Conservation (phyloP, 2,797 vertebrate genomes). For the Tapera naevia region DNA sequence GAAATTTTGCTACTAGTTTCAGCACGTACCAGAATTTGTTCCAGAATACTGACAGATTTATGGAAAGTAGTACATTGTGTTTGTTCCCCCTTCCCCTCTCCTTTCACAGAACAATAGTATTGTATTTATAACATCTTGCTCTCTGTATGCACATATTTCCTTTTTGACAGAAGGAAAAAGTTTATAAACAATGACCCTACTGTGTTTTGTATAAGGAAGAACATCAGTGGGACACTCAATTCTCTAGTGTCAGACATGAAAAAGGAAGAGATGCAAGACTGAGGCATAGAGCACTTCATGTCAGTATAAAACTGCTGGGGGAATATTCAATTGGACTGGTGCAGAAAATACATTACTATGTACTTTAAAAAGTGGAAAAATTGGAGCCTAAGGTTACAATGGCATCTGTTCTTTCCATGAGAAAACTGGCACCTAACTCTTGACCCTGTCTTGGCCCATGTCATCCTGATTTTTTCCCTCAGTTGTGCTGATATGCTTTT, state of each 20-base stretch:
- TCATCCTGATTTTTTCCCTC: background rate
- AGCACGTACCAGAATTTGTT: background rate
- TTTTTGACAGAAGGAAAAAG: background rate
- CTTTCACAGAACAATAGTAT: background rate
- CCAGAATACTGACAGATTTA: conserved; percentile 18
- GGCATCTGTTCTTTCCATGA: background rate
- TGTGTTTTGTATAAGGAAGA: background rate
- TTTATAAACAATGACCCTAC: background rate
- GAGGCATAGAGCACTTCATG: background rate
- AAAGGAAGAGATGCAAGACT: background rate
- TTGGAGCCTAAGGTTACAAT: background rate
- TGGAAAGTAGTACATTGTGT: background rate
- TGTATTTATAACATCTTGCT: background rate
- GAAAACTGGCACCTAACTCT: background rate
- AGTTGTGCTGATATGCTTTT: background rate
- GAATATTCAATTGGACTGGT: background rate
- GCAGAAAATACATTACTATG: background rate
- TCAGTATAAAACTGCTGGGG: background rate
- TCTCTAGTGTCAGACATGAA: background rate
- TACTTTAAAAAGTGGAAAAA: background rate
- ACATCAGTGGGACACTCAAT: background rate
- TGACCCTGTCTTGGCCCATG: background rate
- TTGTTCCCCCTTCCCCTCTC: background rate
- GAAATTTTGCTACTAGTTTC: background rate
- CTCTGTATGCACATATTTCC: conserved; percentile 4